phyloP scores from a whole-genome alignment of 1,140 invertebrate species.

The Drosophila micromelanica region DNA sequence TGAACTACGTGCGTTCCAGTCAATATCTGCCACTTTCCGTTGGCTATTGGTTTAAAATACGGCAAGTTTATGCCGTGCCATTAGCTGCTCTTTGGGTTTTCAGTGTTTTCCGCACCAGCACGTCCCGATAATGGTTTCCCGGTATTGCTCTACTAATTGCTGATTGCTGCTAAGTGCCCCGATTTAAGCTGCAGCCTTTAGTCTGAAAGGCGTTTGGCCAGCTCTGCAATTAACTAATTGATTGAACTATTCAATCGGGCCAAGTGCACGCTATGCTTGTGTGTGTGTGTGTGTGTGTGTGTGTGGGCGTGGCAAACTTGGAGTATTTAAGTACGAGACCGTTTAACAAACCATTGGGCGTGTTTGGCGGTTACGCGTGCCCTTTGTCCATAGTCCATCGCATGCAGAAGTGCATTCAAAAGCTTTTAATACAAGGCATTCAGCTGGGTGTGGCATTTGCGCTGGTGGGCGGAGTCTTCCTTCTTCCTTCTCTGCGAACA shows the following conservation, averaged over 20 bases:
- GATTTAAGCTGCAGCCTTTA: slow-evolving; percentile 63
- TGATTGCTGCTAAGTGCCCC: slow-evolving; percentile 75
- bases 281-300: slow-evolving; percentile 52
- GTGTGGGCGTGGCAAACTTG: slow-evolving; percentile 53
- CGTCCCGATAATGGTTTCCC: slow-evolving; percentile 24
- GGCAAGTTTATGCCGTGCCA: slow-evolving; percentile 34
- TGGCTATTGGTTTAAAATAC: slow-evolving; percentile 35
- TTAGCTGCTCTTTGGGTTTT: slow-evolving; percentile 49
- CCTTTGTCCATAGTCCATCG: slow-evolving; percentile 26
- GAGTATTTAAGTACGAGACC: slow-evolving; percentile 8
- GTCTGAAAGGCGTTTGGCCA: slow-evolving; percentile 45
- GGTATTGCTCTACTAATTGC: slow-evolving; percentile 61
- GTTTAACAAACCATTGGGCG: slow-evolving; percentile 21
- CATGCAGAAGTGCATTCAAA: slow-evolving; percentile 28
- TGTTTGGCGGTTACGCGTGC: not conserved
- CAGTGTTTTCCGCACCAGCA: slow-evolving; percentile 27
- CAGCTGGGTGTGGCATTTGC: slow-evolving; percentile 14
- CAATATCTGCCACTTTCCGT: slow-evolving; percentile 27
- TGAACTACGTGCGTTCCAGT: slow-evolving; percentile 1
- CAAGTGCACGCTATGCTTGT: slow-evolving; percentile 57
- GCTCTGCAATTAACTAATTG: slow-evolving; percentile 80
- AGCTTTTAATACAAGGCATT: slow-evolving; percentile 43
- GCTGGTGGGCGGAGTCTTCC: not conserved
- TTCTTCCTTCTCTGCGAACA: not conserved
- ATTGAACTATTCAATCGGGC: slow-evolving; percentile 79